Conservation (phyloP, 2,797 vertebrate species). For the Petrocephalus schoutedeni region DNA sequence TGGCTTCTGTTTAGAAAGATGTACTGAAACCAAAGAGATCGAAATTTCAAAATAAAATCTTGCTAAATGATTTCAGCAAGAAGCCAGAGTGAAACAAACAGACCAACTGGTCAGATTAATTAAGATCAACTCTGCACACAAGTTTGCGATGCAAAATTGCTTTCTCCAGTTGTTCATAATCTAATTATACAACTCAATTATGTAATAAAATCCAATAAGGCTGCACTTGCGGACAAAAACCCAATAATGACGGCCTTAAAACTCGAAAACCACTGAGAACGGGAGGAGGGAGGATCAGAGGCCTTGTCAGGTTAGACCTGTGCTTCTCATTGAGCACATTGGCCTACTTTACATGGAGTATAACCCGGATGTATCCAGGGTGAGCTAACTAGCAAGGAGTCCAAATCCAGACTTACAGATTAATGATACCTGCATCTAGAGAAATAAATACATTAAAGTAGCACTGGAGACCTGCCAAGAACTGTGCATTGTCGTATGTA, state of each 20-base stretch:
- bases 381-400: not conserved
- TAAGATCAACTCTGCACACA: not conserved
- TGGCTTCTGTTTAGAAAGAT: not conserved
- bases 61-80: not conserved
- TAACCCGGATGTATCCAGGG: not conserved
- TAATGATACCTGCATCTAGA: not conserved
- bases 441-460: not conserved
- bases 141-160: not conserved
- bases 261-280: not conserved
- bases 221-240: not conserved
- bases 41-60: not conserved
- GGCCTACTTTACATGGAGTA: not conserved
- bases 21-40: not conserved
- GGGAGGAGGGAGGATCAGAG: not conserved
- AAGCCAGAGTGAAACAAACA: not conserved
- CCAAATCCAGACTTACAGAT: not conserved
- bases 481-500: not conserved
- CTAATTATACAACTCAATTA: not conserved
- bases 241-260: not conserved
- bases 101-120: constrained; percentile 4
- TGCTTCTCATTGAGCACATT: not conserved
- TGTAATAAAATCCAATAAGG: not conserved
- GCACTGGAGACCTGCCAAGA: not conserved
- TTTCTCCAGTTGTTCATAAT: not conserved
- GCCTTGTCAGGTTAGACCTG: not conserved